Conservation (phyloP, 2,113 vertebrate species). For the Diadophis punctatus region DNA sequence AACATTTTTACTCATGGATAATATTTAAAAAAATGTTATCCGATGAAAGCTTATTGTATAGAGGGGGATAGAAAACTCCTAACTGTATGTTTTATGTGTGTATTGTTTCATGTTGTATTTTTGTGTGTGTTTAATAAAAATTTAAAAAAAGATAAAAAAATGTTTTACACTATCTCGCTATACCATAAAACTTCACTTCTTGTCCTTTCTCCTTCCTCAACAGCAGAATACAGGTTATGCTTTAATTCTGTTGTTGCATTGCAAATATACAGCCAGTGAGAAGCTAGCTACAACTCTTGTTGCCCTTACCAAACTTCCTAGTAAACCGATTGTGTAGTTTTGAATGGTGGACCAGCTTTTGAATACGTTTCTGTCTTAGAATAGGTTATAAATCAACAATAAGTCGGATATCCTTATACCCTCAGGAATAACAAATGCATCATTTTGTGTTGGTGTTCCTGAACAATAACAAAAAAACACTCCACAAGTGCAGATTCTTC, state of each 20-base stretch:
- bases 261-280: neutral
- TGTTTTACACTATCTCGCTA: neutral
- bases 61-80: no score
- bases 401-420: neutral
- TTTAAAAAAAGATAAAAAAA: no score
- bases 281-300: neutral
- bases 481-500: neutral
- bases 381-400: neutral
- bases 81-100: no score
- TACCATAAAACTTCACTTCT: neutral
- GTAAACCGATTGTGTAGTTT: neutral
- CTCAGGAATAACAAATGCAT: neutral
- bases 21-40: no score
- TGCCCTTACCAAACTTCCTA: neutral
- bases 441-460: neutral
- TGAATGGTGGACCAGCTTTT: neutral
- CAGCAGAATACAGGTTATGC: neutral
- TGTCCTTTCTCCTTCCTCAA: neutral
- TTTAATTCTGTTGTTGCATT: neutral
- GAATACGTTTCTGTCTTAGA: neutral
- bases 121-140: no score
- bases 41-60: no score
- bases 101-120: no score
- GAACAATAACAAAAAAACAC: neutral
- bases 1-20: no score